Base-by-base conservation (phyloP, 2,113 vertebrate species). In the Proteles cristata region DNA sequence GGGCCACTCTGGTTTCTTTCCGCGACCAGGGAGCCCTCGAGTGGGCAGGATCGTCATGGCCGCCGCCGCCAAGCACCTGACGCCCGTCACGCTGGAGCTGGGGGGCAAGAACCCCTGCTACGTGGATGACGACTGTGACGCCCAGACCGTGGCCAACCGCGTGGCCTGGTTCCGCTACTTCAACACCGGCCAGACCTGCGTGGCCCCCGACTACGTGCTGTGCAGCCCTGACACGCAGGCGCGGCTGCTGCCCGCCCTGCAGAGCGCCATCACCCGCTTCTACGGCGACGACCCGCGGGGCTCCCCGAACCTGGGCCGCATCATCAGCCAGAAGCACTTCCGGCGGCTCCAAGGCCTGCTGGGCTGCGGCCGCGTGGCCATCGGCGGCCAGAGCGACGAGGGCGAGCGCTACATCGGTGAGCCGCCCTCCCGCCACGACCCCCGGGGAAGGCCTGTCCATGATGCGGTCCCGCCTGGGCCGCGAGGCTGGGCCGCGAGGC, bases 41-140 rank as follows among this genome's bases (percentile, higher is more conserved):
- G 88, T 90, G 15, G 88, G 88, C 23, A 90, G 48, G 88, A 79
- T 90, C 0, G 11, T 90, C 88, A 90, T 79, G 88, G 0, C 88
- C 8, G 88, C 88, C 0, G 88, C 88, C 4, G 43, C 88, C 88
- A 79, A 90, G 88, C 45, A 90, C 88, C 88, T 79, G 94, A 99
- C 99, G 0, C 99, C 99, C 0, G 90, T 99, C 96, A 99, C 99
- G 0, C 98, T 99, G 98, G 99, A 99, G 98, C 99, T 99, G 95
- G 99, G 99, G 1, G 99, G 99, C 65, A 99, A 99, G 98, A 99
- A 99, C 98, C 99, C 99, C 17, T 99, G 99, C 95, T 98, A 99
- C 0, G 98, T 99, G 76, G 99, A 99, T 0, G 98, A 99, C 7
- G 14, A 35, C 28, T 98, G 99, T 0, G 96, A 99, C 16, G 81